Evolutionary conservation across 2,888 invertebrate species (phyloP), one percentile per base, ranked within the genome.

Genomic region (Mesorhabditis belari): DNA sequence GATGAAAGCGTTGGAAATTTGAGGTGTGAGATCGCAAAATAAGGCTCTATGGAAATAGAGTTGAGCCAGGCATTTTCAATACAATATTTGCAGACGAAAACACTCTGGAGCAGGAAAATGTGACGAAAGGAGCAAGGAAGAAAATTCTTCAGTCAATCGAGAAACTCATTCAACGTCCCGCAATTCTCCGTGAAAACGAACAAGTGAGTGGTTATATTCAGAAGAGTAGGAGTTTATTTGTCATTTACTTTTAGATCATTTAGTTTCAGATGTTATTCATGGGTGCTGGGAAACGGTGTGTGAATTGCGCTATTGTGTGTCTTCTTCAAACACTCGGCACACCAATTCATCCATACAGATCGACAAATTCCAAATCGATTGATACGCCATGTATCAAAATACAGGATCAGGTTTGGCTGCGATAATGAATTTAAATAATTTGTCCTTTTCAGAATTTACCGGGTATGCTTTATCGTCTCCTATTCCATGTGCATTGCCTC

Each of bases 121-220:
- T 85, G 23, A 71, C 69, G 0, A 61, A 93, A 83, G 95, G 96
- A 58, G 96, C 96, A 1, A 87, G 94, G 17, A 91, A 93, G 84
- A 96, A 96, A 83, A 86, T 96, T 73, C 87, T 93, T 3, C 85
- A 94, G 58, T 92, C 91, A 67, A 90, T 96, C 70, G 87, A 87
- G 70, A 93, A 93, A 82, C 85, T 96, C 58, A 87, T 87, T 73
- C 92, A 93, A 72, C 87, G 95, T 26, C 86, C 87, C 61, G 82
- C 85, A 23, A 85, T 87, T 49, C 84, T 94, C 65, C 85, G 86
- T 57, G 87, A 87, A 76, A 84, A n/a, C n/a, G n/a, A n/a, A n/a
- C n/a, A n/a, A n/a, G n/a, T n/a, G n/a, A n/a, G 90, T 66, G 89
- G 90, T 73, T 84, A 85, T 81, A 85, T 85, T 17, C 17, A 23